Evolutionary conservation across 1,140 invertebrate genomes (phyloP), one percentile per base, ranked within the genome.

Genomic region (Drosophila kohkoa): DNA sequence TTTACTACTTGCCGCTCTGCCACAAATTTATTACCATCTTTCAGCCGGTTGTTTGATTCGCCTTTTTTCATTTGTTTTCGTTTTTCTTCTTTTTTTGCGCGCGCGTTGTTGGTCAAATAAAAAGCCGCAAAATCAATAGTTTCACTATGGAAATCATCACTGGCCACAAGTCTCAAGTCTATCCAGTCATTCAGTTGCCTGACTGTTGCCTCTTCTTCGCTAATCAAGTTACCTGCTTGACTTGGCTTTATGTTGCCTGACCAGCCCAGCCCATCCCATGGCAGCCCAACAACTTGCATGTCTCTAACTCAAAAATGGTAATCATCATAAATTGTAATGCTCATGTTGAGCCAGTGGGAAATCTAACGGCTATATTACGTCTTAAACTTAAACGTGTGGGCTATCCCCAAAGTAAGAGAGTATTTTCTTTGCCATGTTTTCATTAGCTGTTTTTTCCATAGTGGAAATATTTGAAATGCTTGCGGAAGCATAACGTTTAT

Each of bases 281-380:
- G 7, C 8, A 57, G 43, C 48, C 43, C n/a, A 20, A 48, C n/a
- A 20, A 48, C 58, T 48, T 28, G 55, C 69, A 77, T 62, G 48
- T 35, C 58, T 64, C 35, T 10, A 10, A 38, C 35, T 58, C 48
- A 25, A 54, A 82, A 75, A 75, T 73, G 49, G 77, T 88, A 88
- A 88, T 89, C 85, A 88, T 89, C 77, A 88, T 88, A 88, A 89
- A 85, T 88, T 67, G 85, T 89, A 85, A 85, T 89, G 83, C 73
- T 67, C 82, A 59, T 8, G 41, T 48, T 13, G 28, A 68, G 64
- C 54, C 65, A 64, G 63, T 75, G 80, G 75, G 79, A 78, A 75
- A 82, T 77, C 54, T 60, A 72, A 72, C 55, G 30, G 54, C 74
- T 72, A 41, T 72, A 76, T 72, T 76, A 72, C 52, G 20, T n/a